phyloP scores from a whole-genome alignment of 2,888 invertebrate genomes.

The Erebia epiphron region DNA sequence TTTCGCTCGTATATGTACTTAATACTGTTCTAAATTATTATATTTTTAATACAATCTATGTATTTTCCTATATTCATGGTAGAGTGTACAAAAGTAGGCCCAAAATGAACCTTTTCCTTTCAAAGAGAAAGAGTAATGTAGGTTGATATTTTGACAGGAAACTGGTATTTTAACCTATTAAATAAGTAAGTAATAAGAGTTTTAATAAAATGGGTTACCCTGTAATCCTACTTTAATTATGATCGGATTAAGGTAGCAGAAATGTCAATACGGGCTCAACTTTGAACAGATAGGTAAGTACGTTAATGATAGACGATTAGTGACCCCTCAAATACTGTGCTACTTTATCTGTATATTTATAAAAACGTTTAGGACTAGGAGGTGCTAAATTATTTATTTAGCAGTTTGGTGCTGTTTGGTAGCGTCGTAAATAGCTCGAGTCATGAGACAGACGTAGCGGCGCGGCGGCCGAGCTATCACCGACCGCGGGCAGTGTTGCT shows the following conservation, averaged over 20 bases:
- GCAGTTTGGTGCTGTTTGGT: conserved; percentile 51
- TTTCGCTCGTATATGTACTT: too few species aligned
- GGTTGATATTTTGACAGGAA: too few species aligned
- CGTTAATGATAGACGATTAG: neutral
- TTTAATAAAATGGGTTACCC: too few species aligned
- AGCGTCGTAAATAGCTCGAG: conserved; percentile 60
- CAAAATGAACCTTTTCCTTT: too few species aligned
- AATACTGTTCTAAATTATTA: too few species aligned
- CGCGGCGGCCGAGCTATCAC: conserved; percentile 43
- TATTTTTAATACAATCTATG: too few species aligned
- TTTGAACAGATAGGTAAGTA: too few species aligned
- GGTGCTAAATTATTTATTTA: conserved; percentile 51
- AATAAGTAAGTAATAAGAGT: too few species aligned
- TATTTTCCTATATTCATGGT: too few species aligned
- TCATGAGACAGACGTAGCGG: conserved; percentile 78
- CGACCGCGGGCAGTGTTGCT: conserved; percentile 11
- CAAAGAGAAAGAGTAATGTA: too few species aligned
- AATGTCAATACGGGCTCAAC: neutral
- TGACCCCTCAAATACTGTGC: conserved; percentile 6
- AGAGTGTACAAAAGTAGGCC: too few species aligned
- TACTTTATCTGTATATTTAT: conserved; percentile 9
- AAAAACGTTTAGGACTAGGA: conserved; percentile 22
- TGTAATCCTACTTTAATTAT: too few species aligned
- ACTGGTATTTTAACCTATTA: neutral
- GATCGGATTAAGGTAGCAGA: neutral